Percentiles rank a stretch among this genome's conserved stretches.
Conservation (phyloP, 2,888 invertebrate genomes). For the Lasioglossum vierecki region DNA sequence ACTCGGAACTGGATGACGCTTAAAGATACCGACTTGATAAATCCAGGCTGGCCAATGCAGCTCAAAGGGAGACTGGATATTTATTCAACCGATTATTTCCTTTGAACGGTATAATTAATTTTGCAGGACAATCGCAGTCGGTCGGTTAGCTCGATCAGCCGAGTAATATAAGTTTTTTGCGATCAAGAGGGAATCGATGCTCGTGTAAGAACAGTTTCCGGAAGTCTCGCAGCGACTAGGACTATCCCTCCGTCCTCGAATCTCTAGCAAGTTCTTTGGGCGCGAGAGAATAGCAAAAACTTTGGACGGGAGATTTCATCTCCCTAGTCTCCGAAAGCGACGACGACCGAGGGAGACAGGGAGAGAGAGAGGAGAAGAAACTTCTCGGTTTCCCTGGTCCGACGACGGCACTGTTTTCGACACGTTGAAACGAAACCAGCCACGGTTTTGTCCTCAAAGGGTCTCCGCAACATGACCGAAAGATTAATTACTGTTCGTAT, state of each 20-base stretch:
- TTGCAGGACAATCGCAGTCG: background rate
- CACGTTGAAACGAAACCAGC: conserved; percentile 30
- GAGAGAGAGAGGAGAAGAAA: background rate
- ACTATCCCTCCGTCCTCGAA: conserved; percentile 16
- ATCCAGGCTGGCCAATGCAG: background rate
- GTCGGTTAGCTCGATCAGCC: background rate
- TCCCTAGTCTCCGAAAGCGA: conserved; percentile 14
- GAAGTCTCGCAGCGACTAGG: background rate
- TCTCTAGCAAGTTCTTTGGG: conserved; percentile 23
- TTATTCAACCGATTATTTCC: background rate
- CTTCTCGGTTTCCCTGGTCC: background rate
- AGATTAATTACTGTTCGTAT: conserved; percentile 52
- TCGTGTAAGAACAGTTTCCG: background rate
- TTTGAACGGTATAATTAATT: background rate
- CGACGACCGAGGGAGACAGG: background rate
- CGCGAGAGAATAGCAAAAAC: conserved; percentile 25
- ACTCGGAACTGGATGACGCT: background rate
- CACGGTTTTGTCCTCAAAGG: conserved; percentile 29
- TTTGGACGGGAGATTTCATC: conserved; percentile 41
- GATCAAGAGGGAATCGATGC: conserved; percentile 8
- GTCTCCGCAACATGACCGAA: conserved; percentile 5
- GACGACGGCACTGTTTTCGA: conserved; percentile 36
- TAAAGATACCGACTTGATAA: background rate
- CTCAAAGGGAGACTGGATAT: background rate
- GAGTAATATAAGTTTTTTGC: background rate